phyloP scores from a whole-genome alignment of 2,888 invertebrate genomes.

The Thelaira solivaga region DNA sequence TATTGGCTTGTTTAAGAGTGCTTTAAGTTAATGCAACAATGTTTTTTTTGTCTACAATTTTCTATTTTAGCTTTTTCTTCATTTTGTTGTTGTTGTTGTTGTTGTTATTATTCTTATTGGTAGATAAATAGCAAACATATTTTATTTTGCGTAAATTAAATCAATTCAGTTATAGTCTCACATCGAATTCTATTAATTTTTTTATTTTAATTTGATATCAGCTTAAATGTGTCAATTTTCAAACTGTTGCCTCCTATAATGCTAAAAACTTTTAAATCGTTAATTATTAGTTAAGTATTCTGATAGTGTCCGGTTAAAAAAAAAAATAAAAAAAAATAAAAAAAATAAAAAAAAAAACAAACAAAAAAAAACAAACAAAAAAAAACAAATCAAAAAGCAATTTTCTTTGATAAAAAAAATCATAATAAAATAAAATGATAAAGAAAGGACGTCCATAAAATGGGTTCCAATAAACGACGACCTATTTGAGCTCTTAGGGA shows the following conservation, averaged over 20 bases:
- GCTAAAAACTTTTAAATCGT: too few relatives aligned
- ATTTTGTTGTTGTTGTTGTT: conserved; percentile 58
- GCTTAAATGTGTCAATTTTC: not conserved
- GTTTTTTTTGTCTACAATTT: conserved; percentile 17
- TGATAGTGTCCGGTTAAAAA: too few relatives aligned
- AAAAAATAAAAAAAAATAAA: not conserved
- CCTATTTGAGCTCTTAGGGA: too few relatives aligned
- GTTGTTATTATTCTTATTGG: conserved; percentile 27
- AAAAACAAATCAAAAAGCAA: too few relatives aligned
- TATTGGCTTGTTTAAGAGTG: conserved; percentile 72
- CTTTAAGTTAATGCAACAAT: conserved; percentile 60
- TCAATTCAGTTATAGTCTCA: conserved; percentile 30
- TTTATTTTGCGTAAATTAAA: conserved; percentile 63
- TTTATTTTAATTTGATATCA: not conserved
- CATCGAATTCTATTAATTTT: not conserved
- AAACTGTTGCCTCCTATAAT: too few relatives aligned
- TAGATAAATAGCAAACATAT: conserved; percentile 48
- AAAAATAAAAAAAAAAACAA: too few relatives aligned
- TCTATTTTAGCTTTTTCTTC: conserved; percentile 44
- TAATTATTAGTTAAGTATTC: too few relatives aligned
- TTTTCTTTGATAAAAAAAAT: too few relatives aligned
- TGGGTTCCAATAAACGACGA: too few relatives aligned
- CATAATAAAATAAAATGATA: too few relatives aligned
- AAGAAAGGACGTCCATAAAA: too few relatives aligned
- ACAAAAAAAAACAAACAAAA: too few relatives aligned